Conservation (phyloP, 92 coral and sea anemone species). For the Paragorgia papillata region DNA sequence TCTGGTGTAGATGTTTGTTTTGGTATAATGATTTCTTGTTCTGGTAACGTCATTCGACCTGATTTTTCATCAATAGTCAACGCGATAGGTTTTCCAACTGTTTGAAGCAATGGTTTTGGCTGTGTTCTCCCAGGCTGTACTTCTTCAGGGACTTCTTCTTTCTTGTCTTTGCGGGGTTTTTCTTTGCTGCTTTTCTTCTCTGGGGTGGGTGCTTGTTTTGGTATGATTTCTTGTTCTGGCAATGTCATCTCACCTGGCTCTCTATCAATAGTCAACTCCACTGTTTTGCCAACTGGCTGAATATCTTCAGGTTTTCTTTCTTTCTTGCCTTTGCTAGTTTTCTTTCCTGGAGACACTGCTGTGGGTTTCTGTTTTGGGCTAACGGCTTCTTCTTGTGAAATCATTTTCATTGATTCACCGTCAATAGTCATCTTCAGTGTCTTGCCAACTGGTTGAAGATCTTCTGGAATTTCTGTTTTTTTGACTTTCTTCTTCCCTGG, state of each 20-base stretch:
- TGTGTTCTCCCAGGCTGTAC: background rate
- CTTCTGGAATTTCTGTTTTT: background rate
- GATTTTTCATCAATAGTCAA: slow-evolving; percentile 21
- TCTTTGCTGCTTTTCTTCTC: too few species aligned
- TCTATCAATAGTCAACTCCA: too few species aligned
- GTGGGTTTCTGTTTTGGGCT: background rate
- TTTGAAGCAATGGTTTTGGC: background rate
- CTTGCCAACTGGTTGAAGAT: background rate
- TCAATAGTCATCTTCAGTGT: too few species aligned
- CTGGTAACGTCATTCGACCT: background rate
- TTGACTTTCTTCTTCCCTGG: background rate
- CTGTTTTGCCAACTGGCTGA: background rate
- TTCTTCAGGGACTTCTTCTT: too few species aligned
- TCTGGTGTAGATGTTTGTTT: background rate
- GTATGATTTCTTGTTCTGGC: background rate
- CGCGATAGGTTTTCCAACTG: slow-evolving; percentile 24
- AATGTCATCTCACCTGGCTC: too few species aligned
- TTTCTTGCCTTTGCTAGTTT: background rate
- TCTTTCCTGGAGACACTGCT: background rate
- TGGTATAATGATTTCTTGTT: background rate
- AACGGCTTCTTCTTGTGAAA: background rate
- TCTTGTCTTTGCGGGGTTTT: too few species aligned
- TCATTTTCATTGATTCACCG: slow-evolving; percentile 12
- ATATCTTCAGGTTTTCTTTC: background rate
- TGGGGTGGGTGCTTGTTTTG: background rate